These are phyloP conservation scores for Barypeithes pellucidus DNA, from an alignment of 2,888 invertebrate genomes.

Conservation along the genomic window DNA sequence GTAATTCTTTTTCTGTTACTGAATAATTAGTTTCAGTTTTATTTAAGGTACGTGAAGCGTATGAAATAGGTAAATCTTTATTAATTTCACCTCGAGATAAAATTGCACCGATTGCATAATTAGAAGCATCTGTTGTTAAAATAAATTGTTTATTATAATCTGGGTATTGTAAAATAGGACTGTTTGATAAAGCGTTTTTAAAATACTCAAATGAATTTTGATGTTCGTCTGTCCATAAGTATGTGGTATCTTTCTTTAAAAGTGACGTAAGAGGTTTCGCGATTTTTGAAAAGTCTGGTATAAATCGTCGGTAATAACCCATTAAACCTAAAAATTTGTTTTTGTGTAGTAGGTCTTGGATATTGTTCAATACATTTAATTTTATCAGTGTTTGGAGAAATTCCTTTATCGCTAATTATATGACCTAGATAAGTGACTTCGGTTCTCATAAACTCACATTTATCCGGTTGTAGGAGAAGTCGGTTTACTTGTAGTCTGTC, in stretches of 20 bases:
- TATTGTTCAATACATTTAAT: slow-evolving; percentile 58
- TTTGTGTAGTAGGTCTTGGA: slow-evolving; percentile 60
- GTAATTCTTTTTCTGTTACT: no score
- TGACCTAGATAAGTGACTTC: slow-evolving; percentile 66
- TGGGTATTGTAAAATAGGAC: slow-evolving; percentile 53
- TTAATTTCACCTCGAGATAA: slow-evolving; percentile 43
- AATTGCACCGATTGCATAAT: slow-evolving; percentile 48
- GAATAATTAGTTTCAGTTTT: no score
- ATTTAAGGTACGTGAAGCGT: slow-evolving; percentile 35
- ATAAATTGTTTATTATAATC: slow-evolving; percentile 49
- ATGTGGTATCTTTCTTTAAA: slow-evolving; percentile 49
- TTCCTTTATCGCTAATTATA: slow-evolving; percentile 63
- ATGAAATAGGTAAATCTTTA: slow-evolving; percentile 48
- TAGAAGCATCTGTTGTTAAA: slow-evolving; percentile 47
- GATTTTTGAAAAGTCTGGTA: slow-evolving; percentile 57
- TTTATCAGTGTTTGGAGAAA: slow-evolving; percentile 64
- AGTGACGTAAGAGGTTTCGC: slow-evolving; percentile 60
- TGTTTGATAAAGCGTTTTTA: slow-evolving; percentile 49
- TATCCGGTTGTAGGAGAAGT: slow-evolving; percentile 58
- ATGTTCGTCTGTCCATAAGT: slow-evolving; percentile 50
- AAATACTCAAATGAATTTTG: slow-evolving; percentile 55
- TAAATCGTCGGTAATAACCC: slow-evolving; percentile 63
- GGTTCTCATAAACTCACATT: slow-evolving; percentile 64
- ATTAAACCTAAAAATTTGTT: slow-evolving; percentile 62
- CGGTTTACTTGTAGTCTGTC: slow-evolving; percentile 58